Conservation (phyloP, 2,888 invertebrate species). For the Protophormia terraenovae region DNA sequence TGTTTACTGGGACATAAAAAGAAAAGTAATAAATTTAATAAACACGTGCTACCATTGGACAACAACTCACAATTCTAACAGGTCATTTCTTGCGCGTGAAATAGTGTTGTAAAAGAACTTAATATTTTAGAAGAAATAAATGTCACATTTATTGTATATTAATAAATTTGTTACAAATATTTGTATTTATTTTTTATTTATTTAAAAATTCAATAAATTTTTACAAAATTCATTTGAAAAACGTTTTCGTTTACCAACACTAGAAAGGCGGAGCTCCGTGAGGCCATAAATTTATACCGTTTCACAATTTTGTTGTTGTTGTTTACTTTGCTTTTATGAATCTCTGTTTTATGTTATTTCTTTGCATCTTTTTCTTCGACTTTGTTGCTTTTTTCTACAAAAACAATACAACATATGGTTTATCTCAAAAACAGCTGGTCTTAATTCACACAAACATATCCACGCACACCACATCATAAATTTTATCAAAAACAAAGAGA, state of each 20-base stretch:
- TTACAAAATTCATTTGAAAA: not conserved
- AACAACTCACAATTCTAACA: constrained; percentile 4
- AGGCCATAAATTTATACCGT: constrained; percentile 41
- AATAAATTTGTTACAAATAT: no score
- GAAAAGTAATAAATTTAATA: constrained; percentile 16
- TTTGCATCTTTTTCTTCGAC: constrained; percentile 1
- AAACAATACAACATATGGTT: constrained; percentile 57
- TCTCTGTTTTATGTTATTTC: constrained; percentile 13
- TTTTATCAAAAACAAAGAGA: constrained; percentile 30
- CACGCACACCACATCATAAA: not conserved
- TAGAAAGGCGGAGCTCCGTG: constrained; percentile 53
- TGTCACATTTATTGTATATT: no score
- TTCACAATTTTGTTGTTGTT: not conserved
- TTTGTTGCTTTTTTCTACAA: constrained; percentile 16
- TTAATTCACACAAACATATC: not conserved
- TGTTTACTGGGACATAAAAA: constrained; percentile 19
- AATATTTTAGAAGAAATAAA: no score
- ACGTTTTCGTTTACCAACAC: constrained; percentile 54
- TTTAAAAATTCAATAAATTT: no score
- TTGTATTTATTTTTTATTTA: no score
- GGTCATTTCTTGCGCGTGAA: not conserved
- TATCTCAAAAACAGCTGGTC: constrained; percentile 56
- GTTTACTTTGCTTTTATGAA: not conserved
- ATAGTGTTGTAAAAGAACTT: constrained; percentile 33
- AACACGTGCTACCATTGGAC: constrained; percentile 51